phyloP scores from a whole-genome alignment of 2,113 vertebrate genomes.

The Neoarius graeffei region DNA sequence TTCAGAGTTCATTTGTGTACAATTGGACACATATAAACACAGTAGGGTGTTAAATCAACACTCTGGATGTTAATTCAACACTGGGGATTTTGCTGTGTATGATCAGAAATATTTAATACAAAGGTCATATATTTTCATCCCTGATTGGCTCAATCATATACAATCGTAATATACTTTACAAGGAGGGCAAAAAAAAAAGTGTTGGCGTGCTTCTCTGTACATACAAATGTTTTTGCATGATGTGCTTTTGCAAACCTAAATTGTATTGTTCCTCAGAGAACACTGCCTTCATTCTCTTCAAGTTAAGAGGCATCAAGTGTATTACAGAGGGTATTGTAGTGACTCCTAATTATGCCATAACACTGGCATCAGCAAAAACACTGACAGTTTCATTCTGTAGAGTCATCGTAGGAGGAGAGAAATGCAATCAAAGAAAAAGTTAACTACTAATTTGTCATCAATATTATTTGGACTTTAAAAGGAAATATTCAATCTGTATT shows the following conservation, averaged over 20 bases:
- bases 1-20: too few species aligned
- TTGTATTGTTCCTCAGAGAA: neutral
- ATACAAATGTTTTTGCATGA: neutral
- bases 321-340: neutral
- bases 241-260: neutral
- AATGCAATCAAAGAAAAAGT: neutral
- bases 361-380: slow-evolving; percentile 3
- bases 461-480: neutral
- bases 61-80: too few species aligned
- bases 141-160: neutral
- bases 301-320: neutral
- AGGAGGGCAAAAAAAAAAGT: neutral
- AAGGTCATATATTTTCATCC: neutral
- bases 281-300: slow-evolving; percentile 1
- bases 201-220: too few species aligned
- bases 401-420: neutral
- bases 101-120: neutral
- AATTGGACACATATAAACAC: too few species aligned
- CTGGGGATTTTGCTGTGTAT: too few species aligned
- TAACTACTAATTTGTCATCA: neutral
- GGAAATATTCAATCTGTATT: neutral
- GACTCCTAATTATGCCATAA: neutral
- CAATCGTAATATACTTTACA: neutral
- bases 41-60: too few species aligned
- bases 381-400: neutral